A percentile compares a stretch with the other conserved stretches of the same genome.
Conservation (phyloP, 2,113 vertebrate species). For the Epinephelus moara region DNA sequence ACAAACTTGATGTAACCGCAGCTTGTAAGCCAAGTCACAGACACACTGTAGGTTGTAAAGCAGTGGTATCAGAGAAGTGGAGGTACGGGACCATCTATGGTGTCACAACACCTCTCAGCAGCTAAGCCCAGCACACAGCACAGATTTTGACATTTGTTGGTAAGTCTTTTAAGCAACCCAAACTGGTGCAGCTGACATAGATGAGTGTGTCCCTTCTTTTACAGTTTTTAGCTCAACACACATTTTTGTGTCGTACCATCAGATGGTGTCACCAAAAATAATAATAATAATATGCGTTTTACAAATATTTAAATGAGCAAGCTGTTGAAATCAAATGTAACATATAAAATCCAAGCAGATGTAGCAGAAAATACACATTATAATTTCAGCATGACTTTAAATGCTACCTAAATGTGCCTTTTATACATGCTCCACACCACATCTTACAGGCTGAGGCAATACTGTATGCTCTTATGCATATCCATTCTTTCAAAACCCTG, state of each 20-base stretch:
- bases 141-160: not conserved
- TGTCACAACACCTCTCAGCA: not conserved
- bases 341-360: not conserved
- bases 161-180: not conserved
- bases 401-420: slow-evolving; percentile 21
- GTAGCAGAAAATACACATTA: not conserved
- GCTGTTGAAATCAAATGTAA: slow-evolving; percentile 5
- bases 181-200: not conserved
- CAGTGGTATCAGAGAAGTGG: not conserved
- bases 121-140: not conserved
- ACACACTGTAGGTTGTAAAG: not conserved
- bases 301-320: slow-evolving; percentile 11
- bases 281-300: not conserved
- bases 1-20: not conserved
- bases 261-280: not conserved
- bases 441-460: slow-evolving; percentile 20
- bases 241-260: not conserved
- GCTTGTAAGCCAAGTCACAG: not conserved
- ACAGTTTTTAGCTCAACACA: not conserved
- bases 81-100: not conserved
- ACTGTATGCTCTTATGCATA: slow-evolving; percentile 44
- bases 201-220: not conserved
- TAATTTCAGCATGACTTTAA: slow-evolving; percentile 7
- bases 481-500: slow-evolving; percentile 55
- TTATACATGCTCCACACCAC: not conserved